Base-by-base conservation (phyloP, 2,797 vertebrate species). In the Hephaestus fuliginosus region DNA sequence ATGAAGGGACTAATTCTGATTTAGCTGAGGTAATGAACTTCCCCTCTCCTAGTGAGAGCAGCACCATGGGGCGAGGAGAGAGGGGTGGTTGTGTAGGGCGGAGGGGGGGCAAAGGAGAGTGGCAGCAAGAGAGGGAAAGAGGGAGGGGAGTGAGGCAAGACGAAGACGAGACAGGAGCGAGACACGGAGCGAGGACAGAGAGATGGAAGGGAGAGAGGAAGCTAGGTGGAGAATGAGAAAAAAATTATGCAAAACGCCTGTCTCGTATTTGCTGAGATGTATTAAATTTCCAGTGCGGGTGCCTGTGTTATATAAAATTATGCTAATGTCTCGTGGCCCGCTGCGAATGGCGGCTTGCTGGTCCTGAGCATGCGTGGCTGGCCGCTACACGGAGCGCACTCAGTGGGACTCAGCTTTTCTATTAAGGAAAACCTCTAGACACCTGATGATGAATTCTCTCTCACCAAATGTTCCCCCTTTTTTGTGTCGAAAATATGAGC, bases 371-470 rank as follows among this genome's bases (percentile, higher is more conserved):
- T 97, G 97, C 97, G 97, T 97, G 97, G 96, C 97, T 98, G 97
- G 97, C 97, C 97, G 96, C 95, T 97, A 97, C 97, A 97, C 95
- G 95, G 96, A 97, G 97, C 95, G 94, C 96, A 94, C 97, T 97
- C 97, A 96, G 97, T 98, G 97, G 98, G 98, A 98, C 97, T 97
- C 97, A 97, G 97, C 97, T 98, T 99, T 99, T 98, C 98, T 99
- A 99, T 98, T 99, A 98, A 97, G 97, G 97, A 98, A 99, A 95
- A 98, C 97, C 97, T 99, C 97, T 97, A 98, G 98, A 98, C 98
- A 98, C 97, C 97, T 98, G 97, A 99, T 98, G 98, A 99, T 99
- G 97, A 99, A 99, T 99, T 98, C 97, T 98, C 97, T 97, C 97
- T 97, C 97, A 96, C 97, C 97, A 98, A 99, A 99, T 98, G 97